Base-by-base conservation (phyloP, 2,113 vertebrate genomes). In the Daphoenositta chrysoptera region DNA sequence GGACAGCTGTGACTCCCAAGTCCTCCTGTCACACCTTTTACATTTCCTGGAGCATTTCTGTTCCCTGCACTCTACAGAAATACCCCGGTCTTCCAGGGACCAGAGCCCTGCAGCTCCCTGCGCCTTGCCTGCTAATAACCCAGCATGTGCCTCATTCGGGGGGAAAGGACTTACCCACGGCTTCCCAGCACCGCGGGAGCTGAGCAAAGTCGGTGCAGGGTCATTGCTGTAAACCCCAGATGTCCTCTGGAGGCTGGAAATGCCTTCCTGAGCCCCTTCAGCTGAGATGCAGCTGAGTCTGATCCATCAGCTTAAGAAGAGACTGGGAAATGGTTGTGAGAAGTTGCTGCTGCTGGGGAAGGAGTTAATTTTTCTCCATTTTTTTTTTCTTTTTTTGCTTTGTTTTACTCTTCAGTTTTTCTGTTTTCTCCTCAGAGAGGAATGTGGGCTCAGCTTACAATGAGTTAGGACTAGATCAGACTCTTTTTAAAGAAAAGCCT, bases 11-110 rank as follows among this genome's bases (percentile, higher is more conserved):
- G 3, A 6, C 44, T 69, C n/a, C 24, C 26, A 44, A 40, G 39
- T 37, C 39, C 17, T 78, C 4, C 3, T 5, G 3, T 17, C 35
- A 37, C 26, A 30, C 26, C 33, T 81, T 76, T 61, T 33, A 18
- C 3, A 2, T 3, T 4, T 65, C 12, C 47, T 0, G 2, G 45
- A 79, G 6, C 13, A 6, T 40, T 89, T 66, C 11, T 79, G 3
- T 24, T 58, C 37, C 33, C n/a, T 1, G 1, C 2, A 5, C 73
- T 27, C 69, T 57, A 19, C 22, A 75, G 47, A 71, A 81, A 24
- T 27, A 5, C 26, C 28, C 35, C 27, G 40, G 6, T 58, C 17
- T 70, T 50, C 16, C 18, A 22, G 39, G 8, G 24, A n/a, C 54
- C 45, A 15, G 57, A 71, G 66, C 18, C 21, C 58, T 60, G 53